A percentile compares a stretch with the other conserved stretches of the same genome.
phyloP scores from a whole-genome alignment of 2,797 vertebrate species.

The Scomberomorus guttatus region DNA sequence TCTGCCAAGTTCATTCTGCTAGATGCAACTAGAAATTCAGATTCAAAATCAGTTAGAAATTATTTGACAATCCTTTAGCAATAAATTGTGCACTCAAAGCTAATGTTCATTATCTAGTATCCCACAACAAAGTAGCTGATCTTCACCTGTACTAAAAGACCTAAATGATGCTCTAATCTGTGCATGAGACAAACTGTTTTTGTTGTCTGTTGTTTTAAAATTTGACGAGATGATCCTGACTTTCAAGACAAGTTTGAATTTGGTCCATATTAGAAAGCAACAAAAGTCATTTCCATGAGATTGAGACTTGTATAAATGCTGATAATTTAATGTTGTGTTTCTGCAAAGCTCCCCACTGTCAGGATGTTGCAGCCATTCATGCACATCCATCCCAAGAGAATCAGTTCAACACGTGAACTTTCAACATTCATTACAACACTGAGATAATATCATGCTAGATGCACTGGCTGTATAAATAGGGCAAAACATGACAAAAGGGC shows the following conservation, averaged over 20 bases:
- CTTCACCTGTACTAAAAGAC: slow-evolving; percentile 23
- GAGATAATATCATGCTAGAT: slow-evolving; percentile 41
- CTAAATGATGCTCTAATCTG: neutral
- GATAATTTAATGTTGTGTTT: slow-evolving; percentile 46
- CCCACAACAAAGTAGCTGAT: slow-evolving; percentile 20
- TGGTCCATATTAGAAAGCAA: neutral
- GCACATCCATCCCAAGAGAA: slow-evolving; percentile 51
- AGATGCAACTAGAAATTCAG: too few relatives aligned
- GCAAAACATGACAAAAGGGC: slow-evolving; percentile 65
- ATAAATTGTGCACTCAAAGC: slow-evolving; percentile 16
- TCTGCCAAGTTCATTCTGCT: too few relatives aligned
- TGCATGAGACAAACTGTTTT: neutral
- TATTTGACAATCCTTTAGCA: slow-evolving; percentile 10
- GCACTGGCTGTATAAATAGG: slow-evolving; percentile 64
- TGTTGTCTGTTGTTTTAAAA: too few relatives aligned
- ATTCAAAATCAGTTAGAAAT: slow-evolving; percentile 4
- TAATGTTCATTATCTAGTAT: slow-evolving; percentile 36
- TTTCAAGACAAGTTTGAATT: neutral
- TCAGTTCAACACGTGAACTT: slow-evolving; percentile 61
- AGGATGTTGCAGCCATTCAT: slow-evolving; percentile 27
- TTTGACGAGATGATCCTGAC: neutral
- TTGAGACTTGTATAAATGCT: slow-evolving; percentile 10
- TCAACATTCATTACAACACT: slow-evolving; percentile 63
- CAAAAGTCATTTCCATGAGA: slow-evolving; percentile 17
- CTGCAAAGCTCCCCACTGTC: slow-evolving; percentile 39